Evolutionary conservation across 2,888 invertebrate genomes (phyloP).

Genomic region (Quadriops clusia): DNA sequence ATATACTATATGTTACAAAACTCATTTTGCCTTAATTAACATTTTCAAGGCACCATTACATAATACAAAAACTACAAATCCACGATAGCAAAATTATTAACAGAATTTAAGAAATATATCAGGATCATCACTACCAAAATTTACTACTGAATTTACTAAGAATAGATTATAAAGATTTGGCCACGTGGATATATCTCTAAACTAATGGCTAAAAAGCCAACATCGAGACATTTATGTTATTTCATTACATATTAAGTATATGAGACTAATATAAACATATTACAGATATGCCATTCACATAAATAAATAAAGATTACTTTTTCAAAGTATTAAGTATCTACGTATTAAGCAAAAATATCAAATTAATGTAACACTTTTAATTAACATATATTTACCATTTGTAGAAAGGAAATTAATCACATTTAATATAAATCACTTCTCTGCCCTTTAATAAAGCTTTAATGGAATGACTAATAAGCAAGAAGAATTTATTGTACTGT

Average conservation of each 20-base stretch:
- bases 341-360: too few relatives aligned
- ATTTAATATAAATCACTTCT: too few relatives aligned
- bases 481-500: too few relatives aligned
- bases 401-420: too few relatives aligned
- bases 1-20: constrained; percentile 56
- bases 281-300: constrained; percentile 24
- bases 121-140: constrained; percentile 5
- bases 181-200: constrained; percentile 32
- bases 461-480: too few relatives aligned
- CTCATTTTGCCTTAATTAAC: constrained; percentile 53
- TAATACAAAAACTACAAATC: constrained; percentile 24
- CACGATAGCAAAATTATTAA: constrained; percentile 11
- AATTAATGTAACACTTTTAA: too few relatives aligned
- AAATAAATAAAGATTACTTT: too few relatives aligned
- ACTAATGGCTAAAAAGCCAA: constrained; percentile 36
- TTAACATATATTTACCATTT: too few relatives aligned
- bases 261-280: constrained; percentile 8
- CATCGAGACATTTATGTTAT: constrained; percentile 35
- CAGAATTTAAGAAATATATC: constrained; percentile 2
- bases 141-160: constrained; percentile 9
- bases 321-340: too few relatives aligned
- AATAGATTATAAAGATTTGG: constrained; percentile 25
- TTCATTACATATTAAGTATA: constrained; percentile 18
- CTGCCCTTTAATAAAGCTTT: too few relatives aligned
- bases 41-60: constrained; percentile 41